Evolutionary conservation across 2,888 invertebrate species (phyloP), one percentile per base, ranked within the genome.

Genomic region (Dicranocentrus wangi): DNA sequence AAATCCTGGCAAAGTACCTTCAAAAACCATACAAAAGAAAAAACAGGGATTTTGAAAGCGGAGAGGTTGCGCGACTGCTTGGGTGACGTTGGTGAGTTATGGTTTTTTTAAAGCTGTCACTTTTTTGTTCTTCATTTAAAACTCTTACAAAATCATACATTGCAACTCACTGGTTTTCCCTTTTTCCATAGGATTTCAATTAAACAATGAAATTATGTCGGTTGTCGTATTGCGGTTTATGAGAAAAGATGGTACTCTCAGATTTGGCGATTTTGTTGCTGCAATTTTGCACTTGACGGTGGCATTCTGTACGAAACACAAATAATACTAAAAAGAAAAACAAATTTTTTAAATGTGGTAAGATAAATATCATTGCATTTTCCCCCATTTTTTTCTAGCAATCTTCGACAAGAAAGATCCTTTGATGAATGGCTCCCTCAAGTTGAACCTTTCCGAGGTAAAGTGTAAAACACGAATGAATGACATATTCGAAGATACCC

Each of bases 1-100:
- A 96, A 96, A 88, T 93, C 94, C 82, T 96, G 96, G 96, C 96
- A 97, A 88, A 93, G 93, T 23, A 93, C 95, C 1, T 97, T 97
- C 89, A 95, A 95, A 89, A 93, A 93, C 86, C 96, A 97, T 88
- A 94, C 96, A 5, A 93, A 94, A 87, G 96, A 96, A 88, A 96
- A 95, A 88, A 95, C 95, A 80, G 96, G 96, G 1, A 95, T 97
- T 15, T 89, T 97, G 28, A 93, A 94, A 87, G 95, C 95, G 0
- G 97, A 97, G 89, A 90, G 95, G 83, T 90, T 96, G 71, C 90
- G 94, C 32, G 96, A 96, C 87, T 95, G 96, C 0, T 89, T 97
- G 0, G 90, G 93, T 23, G 96, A 96, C 90, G 94, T 96, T 17
- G 96, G 91, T 91, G 86, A 5, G 47, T 47, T n/a, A n/a, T n/a